A percentile compares a stretch with the other conserved stretches of the same genome.
Evolutionary conservation across 1,140 invertebrate genomes (phyloP).

Genomic region (Venustaconcha ellipsiformis): DNA sequence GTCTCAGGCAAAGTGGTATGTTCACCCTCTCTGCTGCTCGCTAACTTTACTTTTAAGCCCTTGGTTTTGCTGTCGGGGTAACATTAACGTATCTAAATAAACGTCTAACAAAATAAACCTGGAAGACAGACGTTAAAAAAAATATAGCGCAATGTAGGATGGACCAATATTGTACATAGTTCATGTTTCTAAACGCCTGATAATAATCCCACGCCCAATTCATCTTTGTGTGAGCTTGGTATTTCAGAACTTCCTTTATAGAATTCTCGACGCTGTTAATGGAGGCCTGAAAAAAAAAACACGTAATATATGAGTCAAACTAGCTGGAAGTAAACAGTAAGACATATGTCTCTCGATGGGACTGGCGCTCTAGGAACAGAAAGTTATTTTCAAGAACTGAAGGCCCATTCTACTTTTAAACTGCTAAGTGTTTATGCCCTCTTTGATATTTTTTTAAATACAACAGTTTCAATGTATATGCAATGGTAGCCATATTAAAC

Average conservation of each 20-base stretch:
- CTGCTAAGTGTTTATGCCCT: too few species aligned
- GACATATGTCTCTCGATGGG: too few species aligned
- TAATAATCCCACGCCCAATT: slow-evolving; percentile 70
- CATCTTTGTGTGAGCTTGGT: slow-evolving; percentile 43
- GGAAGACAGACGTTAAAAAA: slow-evolving; percentile 78
- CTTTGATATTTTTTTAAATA: too few species aligned
- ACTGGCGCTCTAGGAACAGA: too few species aligned
- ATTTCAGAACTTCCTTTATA: slow-evolving; percentile 29
- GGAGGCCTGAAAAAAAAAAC: slow-evolving; percentile 27
- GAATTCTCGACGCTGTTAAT: slow-evolving; percentile 45
- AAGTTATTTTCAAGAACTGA: too few species aligned
- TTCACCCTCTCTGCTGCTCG: too few species aligned
- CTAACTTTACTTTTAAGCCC: slow-evolving; percentile 50
- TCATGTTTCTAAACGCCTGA: slow-evolving; percentile 84
- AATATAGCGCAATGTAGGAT: slow-evolving; percentile 87
- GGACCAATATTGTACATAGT: slow-evolving; percentile 89
- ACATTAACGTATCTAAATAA: slow-evolving; percentile 83
- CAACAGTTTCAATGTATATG: too few species aligned
- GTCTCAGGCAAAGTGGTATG: too few species aligned
- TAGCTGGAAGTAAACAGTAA: too few species aligned
- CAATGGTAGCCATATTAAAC: too few species aligned
- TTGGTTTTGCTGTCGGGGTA: slow-evolving; percentile 66
- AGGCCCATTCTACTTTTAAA: too few species aligned
- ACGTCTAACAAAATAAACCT: slow-evolving; percentile 91
- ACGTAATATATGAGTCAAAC: background rate